phyloP scores from a whole-genome alignment of 2,797 vertebrate species.

The Falco rusticolus region DNA sequence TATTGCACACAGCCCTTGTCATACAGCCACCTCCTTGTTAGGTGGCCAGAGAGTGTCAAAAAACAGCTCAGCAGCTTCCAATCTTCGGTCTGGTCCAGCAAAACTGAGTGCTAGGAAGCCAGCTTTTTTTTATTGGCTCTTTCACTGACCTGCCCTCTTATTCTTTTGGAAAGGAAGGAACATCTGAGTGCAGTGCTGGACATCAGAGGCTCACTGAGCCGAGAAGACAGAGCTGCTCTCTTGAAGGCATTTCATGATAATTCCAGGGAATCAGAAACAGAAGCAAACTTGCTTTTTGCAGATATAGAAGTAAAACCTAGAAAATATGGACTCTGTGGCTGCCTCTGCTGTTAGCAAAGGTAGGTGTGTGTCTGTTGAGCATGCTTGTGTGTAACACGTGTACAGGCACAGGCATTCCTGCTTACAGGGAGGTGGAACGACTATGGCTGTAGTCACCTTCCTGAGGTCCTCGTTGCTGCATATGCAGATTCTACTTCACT shows the following conservation, averaged over 20 bases:
- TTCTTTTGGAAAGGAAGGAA: conserved; percentile 56
- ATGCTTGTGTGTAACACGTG: accelerated
- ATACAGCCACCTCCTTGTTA: background rate
- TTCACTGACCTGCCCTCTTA: background rate
- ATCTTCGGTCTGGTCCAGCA: background rate
- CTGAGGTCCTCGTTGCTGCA: background rate
- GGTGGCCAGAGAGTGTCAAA: background rate
- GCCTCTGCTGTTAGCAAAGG: conserved; percentile 59
- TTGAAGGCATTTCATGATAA: conserved; percentile 14
- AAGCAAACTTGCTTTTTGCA: conserved; percentile 45
- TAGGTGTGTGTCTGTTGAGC: background rate
- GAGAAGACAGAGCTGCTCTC: conserved; percentile 39
- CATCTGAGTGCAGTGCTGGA: conserved; percentile 58
- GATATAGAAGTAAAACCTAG: conserved; percentile 47
- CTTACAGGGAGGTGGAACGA: background rate
- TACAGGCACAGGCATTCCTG: background rate
- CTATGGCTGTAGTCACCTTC: background rate
- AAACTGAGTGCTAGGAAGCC: background rate
- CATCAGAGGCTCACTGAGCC: conserved; percentile 37
- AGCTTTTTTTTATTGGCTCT: background rate
- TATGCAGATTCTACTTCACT: accelerated
- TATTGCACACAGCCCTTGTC: background rate
- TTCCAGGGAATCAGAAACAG: background rate
- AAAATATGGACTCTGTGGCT: background rate
- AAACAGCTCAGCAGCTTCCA: background rate